Conservation (phyloP, 2,888 invertebrate species). For the Artemia sinica region DNA sequence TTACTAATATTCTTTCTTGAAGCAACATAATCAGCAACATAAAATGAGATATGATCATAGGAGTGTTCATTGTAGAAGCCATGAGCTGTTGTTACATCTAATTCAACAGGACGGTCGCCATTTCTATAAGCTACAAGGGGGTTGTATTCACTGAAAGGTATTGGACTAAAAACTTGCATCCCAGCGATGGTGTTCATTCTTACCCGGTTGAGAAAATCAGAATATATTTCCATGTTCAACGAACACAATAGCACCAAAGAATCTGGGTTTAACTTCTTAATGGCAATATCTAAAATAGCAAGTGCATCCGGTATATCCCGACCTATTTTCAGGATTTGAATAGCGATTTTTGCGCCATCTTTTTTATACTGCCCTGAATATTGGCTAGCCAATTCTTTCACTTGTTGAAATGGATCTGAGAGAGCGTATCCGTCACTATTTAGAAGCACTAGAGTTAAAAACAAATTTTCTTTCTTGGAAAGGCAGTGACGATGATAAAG, state of each 20-base stretch:
- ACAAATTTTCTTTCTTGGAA: slow-evolving; percentile 57
- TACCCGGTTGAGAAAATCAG: slow-evolving; percentile 76
- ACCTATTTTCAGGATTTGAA: slow-evolving; percentile 26
- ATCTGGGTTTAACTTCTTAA: slow-evolving; percentile 52
- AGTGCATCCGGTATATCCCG: slow-evolving; percentile 24
- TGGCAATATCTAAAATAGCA: slow-evolving; percentile 45
- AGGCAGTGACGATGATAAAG: slow-evolving; percentile 54
- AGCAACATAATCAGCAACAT: slow-evolving; percentile 60
- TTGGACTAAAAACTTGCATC: slow-evolving; percentile 77
- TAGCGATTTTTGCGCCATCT: slow-evolving; percentile 44
- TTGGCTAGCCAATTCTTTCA: slow-evolving; percentile 46
- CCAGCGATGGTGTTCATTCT: slow-evolving; percentile 76
- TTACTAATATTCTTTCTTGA: slow-evolving; percentile 44
- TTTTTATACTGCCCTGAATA: slow-evolving; percentile 47
- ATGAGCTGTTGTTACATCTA: slow-evolving; percentile 51
- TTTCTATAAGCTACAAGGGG: slow-evolving; percentile 36
- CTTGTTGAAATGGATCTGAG: slow-evolving; percentile 41
- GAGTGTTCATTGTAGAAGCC: slow-evolving; percentile 62
- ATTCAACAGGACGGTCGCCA: slow-evolving; percentile 33
- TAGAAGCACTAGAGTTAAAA: slow-evolving; percentile 52
- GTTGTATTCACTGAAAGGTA: slow-evolving; percentile 73
- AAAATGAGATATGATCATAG: slow-evolving; percentile 57
- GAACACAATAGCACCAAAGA: slow-evolving; percentile 50
- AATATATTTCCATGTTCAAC: slow-evolving; percentile 48
- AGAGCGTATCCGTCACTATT: slow-evolving; percentile 44